Evolutionary conservation across 2,888 invertebrate genomes (phyloP).

Genomic region (Phytoseiulus persimilis): DNA sequence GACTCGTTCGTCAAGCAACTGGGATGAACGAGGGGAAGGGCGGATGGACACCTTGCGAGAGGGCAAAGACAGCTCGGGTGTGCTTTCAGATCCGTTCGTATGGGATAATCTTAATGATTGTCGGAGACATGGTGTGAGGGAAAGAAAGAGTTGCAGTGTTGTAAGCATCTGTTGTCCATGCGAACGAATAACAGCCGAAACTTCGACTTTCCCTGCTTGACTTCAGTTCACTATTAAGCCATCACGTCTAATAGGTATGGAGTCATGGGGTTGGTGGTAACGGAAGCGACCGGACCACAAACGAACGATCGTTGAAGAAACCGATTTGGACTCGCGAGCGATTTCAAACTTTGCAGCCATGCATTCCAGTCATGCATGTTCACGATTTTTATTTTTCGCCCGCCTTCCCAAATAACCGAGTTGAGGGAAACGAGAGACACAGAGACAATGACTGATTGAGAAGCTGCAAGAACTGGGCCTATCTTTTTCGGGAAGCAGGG

Average conservation of each 20-base stretch:
- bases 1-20: neutral
- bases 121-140: neutral
- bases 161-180: neutral
- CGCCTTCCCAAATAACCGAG: too few relatives aligned
- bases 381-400: too few relatives aligned
- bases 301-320: neutral
- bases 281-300: neutral
- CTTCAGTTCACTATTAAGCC: neutral
- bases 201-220: neutral
- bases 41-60: neutral
- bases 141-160: neutral
- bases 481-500: too few relatives aligned
- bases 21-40: neutral
- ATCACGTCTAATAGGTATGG: neutral
- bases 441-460: too few relatives aligned
- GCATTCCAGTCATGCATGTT: too few relatives aligned
- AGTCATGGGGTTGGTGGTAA: neutral
- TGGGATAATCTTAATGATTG: neutral
- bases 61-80: neutral
- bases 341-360: too few relatives aligned
- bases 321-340: too few relatives aligned
- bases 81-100: neutral
- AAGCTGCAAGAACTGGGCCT: too few relatives aligned
- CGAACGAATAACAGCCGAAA: neutral
- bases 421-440: too few relatives aligned